Percentiles rank a stretch among this genome's conserved stretches.
phyloP scores from a whole-genome alignment of 1,140 invertebrate genomes.

The Lasaia peninsularis region DNA sequence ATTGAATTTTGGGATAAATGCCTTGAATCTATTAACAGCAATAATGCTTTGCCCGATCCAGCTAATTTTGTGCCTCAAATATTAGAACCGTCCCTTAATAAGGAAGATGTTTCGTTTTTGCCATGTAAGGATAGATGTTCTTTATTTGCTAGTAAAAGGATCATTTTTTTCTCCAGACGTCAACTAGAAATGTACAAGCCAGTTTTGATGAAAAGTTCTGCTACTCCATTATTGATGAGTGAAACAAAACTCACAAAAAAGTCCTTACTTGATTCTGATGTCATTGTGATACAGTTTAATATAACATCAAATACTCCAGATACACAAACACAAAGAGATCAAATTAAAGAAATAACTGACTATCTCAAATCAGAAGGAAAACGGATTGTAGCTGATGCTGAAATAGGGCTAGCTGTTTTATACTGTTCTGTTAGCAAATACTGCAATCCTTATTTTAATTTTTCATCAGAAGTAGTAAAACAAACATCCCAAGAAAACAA shows the following conservation, averaged over 20 bases:
- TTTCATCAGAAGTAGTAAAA: slow-evolving; percentile 58
- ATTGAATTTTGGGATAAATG: slow-evolving; percentile 79
- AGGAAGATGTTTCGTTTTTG: slow-evolving; percentile 76
- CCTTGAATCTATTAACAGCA: slow-evolving; percentile 61
- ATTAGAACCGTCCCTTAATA: slow-evolving; percentile 77
- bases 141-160: slow-evolving; percentile 79
- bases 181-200: slow-evolving; percentile 78
- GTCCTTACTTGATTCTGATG: slow-evolving; percentile 61
- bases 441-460: slow-evolving; percentile 81
- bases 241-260: slow-evolving; percentile 69
- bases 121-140: slow-evolving; percentile 69
- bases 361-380: slow-evolving; percentile 73
- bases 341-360: slow-evolving; percentile 65
- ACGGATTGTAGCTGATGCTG: slow-evolving; percentile 80
- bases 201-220: slow-evolving; percentile 66
- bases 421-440: slow-evolving; percentile 80
- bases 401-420: slow-evolving; percentile 82
- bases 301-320: slow-evolving; percentile 56
- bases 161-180: slow-evolving; percentile 79
- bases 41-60: slow-evolving; percentile 71
- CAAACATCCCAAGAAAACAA: slow-evolving; percentile 32
- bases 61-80: slow-evolving; percentile 76
- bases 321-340: slow-evolving; percentile 63
- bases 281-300: slow-evolving; percentile 76
- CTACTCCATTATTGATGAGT: slow-evolving; percentile 57